These are phyloP conservation scores for Yponomeuta cagnagella DNA, from an alignment of 2,888 invertebrate genomes.

Conservation along the genomic window DNA sequence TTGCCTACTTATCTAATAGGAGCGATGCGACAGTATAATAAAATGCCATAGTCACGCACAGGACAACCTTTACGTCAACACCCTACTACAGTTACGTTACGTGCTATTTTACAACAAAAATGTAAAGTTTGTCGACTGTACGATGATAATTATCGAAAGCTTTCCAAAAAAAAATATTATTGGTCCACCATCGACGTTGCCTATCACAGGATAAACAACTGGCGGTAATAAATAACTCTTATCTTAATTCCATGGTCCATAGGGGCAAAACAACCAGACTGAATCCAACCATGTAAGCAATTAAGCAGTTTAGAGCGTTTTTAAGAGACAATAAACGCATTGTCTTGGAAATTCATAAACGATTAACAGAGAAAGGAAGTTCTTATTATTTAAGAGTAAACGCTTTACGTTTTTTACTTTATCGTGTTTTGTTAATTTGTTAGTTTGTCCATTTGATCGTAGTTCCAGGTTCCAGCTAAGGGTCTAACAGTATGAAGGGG, in stretches of 20 bases:
- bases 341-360: background rate
- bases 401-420: background rate
- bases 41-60: too few species aligned
- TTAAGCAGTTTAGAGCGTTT: background rate
- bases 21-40: background rate
- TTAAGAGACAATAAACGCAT: background rate
- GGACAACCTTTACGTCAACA: too few species aligned
- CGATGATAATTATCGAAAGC: background rate
- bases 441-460: background rate
- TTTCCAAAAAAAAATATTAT: background rate
- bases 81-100: too few species aligned
- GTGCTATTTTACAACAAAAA: too few species aligned
- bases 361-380: background rate
- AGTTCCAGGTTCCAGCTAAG: background rate
- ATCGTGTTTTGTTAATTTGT: background rate
- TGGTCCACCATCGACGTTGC: background rate
- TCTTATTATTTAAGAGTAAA: background rate
- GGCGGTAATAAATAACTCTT: conserved; percentile 59
- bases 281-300: background rate
- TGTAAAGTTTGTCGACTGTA: too few species aligned
- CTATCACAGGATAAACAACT: conserved; percentile 23
- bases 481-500: conserved; percentile 23
- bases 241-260: conserved; percentile 44
- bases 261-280: conserved; percentile 21
- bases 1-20: background rate